Conservation (phyloP, 2,888 invertebrate genomes). For the Agrochola macilenta region DNA sequence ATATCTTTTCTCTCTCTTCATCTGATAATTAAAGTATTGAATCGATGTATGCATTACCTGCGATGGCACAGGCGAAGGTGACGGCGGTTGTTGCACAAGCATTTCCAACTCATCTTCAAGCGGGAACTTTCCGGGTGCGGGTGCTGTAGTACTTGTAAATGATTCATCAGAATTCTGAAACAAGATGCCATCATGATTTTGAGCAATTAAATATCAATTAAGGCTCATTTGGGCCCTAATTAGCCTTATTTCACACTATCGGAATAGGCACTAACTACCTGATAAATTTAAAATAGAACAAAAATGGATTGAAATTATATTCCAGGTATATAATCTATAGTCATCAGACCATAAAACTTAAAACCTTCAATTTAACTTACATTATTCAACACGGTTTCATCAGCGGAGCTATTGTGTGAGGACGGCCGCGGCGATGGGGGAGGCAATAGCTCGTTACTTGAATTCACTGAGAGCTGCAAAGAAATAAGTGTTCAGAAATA, state of each 20-base stretch:
- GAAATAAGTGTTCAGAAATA: slow-evolving; percentile 17
- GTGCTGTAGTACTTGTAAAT: slow-evolving; percentile 88
- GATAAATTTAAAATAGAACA: not conserved
- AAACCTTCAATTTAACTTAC: slow-evolving; percentile 56
- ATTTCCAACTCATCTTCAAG: slow-evolving; percentile 86
- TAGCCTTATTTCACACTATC: not conserved
- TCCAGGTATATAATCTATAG: not conserved
- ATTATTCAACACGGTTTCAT: slow-evolving; percentile 84
- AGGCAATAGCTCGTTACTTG: slow-evolving; percentile 85
- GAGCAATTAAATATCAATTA: slow-evolving; percentile 19
- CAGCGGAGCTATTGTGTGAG: slow-evolving; percentile 84
- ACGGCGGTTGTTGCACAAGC: slow-evolving; percentile 78
- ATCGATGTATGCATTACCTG: slow-evolving; percentile 72
- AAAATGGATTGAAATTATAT: not conserved
- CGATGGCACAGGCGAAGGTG: slow-evolving; percentile 86
- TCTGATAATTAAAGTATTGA: not conserved
- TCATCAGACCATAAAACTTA: not conserved
- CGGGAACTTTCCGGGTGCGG: slow-evolving; percentile 87
- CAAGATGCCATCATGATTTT: slow-evolving; percentile 18
- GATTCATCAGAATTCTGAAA: slow-evolving; percentile 85
- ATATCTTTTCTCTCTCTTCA: not conserved
- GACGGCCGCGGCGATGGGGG: slow-evolving; percentile 87
- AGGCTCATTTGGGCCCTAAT: not conserved
- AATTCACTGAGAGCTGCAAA: slow-evolving; percentile 80
- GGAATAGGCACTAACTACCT: not conserved